Conservation (phyloP, 2,113 vertebrate species). For the Alces alces region DNA sequence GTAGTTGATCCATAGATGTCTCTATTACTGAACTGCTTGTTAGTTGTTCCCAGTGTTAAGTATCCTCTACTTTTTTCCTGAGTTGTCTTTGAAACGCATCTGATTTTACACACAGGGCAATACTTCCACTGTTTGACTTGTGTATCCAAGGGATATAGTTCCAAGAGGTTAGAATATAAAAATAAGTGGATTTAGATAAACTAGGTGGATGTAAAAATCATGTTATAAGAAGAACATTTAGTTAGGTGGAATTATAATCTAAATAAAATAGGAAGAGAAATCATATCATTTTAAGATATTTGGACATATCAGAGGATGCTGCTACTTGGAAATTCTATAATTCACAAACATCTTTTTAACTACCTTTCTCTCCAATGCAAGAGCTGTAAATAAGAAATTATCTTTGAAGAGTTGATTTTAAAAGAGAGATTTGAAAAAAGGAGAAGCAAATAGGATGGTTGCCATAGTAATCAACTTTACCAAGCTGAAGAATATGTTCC, state of each 20-base stretch:
- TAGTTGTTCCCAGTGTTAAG: not conserved
- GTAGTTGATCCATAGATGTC: not conserved
- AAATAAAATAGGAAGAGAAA: not conserved
- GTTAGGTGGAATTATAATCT: not conserved
- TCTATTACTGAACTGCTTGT: not conserved
- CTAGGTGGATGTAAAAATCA: not conserved
- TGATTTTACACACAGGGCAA: not conserved
- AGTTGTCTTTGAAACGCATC: not conserved
- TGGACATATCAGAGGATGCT: not conserved
- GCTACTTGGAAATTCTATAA: not conserved
- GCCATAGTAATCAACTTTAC: not conserved
- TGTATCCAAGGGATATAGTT: not conserved
- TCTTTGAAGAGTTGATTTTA: not conserved
- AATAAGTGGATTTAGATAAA: not conserved
- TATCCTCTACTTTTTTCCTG: not conserved
- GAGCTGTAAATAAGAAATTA: not conserved
- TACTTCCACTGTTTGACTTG: constrained; percentile 15
- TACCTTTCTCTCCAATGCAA: not conserved
- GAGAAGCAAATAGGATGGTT: not conserved
- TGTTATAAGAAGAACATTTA: not conserved
- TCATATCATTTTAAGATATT: not conserved
- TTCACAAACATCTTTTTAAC: not conserved
- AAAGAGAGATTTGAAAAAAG: not conserved
- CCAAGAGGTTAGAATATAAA: not conserved
- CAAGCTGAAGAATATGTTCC: not conserved